Evolutionary conservation across 2,888 invertebrate species (phyloP).

Genomic region (Oscheius myriophilus): DNA sequence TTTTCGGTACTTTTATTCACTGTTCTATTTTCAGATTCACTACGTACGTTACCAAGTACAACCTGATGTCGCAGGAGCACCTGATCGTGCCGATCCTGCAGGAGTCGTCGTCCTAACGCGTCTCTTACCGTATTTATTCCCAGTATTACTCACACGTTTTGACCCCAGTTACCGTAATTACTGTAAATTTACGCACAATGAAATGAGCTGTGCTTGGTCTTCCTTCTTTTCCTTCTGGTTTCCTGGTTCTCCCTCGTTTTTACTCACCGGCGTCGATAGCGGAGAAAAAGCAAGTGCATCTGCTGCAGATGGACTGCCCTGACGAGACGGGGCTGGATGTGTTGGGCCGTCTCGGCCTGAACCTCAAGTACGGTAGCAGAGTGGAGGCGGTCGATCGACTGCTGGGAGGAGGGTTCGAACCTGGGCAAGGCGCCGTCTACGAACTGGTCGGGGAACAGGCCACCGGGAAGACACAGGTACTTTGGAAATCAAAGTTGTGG

Average conservation of each 20-base stretch:
- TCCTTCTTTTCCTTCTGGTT: background rate
- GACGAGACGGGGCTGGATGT: constrained; percentile 43
- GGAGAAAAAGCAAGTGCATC: too few species aligned
- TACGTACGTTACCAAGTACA: constrained; percentile 96
- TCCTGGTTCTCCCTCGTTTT: background rate
- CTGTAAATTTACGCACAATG: too few species aligned
- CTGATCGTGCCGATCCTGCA: constrained; percentile 91
- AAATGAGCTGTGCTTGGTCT: background rate
- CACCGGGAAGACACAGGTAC: constrained; percentile 50
- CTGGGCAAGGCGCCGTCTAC: constrained; percentile 33
- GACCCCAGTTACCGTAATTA: too few species aligned
- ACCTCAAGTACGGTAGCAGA: constrained; percentile 20
- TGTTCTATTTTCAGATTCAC: constrained; percentile 81
- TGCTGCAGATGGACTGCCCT: background rate
- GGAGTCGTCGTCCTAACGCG: constrained; percentile 8
- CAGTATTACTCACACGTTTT: too few species aligned
- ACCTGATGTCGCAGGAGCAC: constrained; percentile 96
- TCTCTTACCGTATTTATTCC: too few species aligned
- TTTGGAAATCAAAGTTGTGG: background rate
- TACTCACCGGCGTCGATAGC: too few species aligned
- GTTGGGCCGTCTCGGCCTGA: constrained; percentile 31
- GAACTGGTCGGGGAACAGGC: constrained; percentile 44
- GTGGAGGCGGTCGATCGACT: constrained; percentile 6
- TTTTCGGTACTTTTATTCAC: too few species aligned
- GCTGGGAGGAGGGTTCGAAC: constrained; percentile 29